Evolutionary conservation across 2,888 invertebrate genomes (phyloP).

Genomic region (Scaptomyza caliginosa): DNA sequence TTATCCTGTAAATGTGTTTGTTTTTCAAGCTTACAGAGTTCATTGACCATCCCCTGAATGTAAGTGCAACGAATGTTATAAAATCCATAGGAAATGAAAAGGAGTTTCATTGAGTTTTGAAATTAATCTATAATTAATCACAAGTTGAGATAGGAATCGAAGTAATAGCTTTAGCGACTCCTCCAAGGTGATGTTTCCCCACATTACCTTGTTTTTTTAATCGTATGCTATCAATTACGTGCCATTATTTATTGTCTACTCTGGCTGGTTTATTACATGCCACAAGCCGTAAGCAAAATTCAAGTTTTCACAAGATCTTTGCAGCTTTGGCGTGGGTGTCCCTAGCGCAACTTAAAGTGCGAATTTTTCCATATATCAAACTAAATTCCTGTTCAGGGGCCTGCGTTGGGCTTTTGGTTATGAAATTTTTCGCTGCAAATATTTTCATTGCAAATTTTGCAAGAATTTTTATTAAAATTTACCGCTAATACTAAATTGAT

Average conservation of each 20-base stretch:
- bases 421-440: constrained; percentile 21
- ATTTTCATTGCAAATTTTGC: constrained; percentile 11
- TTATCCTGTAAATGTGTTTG: constrained; percentile 10
- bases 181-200: not conserved
- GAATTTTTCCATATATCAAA: constrained; percentile 25
- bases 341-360: constrained; percentile 8
- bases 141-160: not conserved
- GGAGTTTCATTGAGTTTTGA: not conserved
- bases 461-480: constrained; percentile 24
- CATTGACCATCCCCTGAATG: constrained; percentile 31
- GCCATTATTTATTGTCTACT: constrained; percentile 22
- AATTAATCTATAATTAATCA: not conserved
- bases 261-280: not conserved
- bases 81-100: not conserved
- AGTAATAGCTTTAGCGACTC: not conserved
- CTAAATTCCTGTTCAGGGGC: constrained; percentile 23
- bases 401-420: not conserved
- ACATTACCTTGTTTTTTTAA: not conserved
- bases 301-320: not conserved
- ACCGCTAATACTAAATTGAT: not conserved
- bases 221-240: constrained; percentile 2
- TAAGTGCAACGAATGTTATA: not conserved
- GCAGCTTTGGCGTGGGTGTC: constrained; percentile 19
- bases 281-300: not conserved
- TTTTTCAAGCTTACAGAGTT: constrained; percentile 19